Percentiles rank a stretch among this genome's conserved stretches.
These are phyloP conservation scores for Zygogramma bicolorata DNA, from an alignment of 2,888 invertebrate species.

Conservation along the genomic window DNA sequence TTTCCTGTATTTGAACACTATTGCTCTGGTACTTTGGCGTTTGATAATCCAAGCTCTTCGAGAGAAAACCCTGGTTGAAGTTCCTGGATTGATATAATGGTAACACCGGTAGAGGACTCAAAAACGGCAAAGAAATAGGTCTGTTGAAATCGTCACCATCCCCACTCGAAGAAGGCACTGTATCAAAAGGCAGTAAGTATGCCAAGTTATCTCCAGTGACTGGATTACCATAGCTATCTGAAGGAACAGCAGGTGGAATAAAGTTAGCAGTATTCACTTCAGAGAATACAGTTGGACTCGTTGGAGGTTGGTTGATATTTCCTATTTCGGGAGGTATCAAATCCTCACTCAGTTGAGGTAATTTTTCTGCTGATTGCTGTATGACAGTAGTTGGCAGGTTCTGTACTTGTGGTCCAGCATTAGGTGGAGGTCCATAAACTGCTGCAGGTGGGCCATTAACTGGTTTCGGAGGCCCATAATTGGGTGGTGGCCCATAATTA, in stretches of 20 bases:
- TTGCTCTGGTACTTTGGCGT: slow-evolving; percentile 47
- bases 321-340: background rate
- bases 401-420: too few species aligned
- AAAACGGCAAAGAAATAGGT: slow-evolving; percentile 74
- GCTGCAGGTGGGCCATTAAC: background rate
- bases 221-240: slow-evolving; percentile 64
- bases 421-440: background rate
- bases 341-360: background rate
- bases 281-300: slow-evolving; percentile 10
- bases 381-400: background rate
- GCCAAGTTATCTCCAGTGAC: slow-evolving; percentile 61
- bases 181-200: slow-evolving; percentile 53
- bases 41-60: slow-evolving; percentile 7
- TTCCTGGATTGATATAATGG: slow-evolving; percentile 71
- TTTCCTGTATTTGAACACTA: slow-evolving; percentile 72
- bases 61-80: slow-evolving; percentile 66
- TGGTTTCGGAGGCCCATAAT: slow-evolving; percentile 16
- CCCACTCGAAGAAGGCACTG: slow-evolving; percentile 54
- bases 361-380: background rate
- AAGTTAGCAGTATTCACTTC: background rate
- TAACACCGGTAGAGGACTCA: slow-evolving; percentile 67
- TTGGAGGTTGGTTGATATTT: slow-evolving; percentile 15
- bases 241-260: slow-evolving; percentile 55
- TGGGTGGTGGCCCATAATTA: slow-evolving; percentile 27
- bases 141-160: slow-evolving; percentile 43